Evolutionary conservation across 2,797 vertebrate species (phyloP).

Genomic region (Gila robusta): DNA sequence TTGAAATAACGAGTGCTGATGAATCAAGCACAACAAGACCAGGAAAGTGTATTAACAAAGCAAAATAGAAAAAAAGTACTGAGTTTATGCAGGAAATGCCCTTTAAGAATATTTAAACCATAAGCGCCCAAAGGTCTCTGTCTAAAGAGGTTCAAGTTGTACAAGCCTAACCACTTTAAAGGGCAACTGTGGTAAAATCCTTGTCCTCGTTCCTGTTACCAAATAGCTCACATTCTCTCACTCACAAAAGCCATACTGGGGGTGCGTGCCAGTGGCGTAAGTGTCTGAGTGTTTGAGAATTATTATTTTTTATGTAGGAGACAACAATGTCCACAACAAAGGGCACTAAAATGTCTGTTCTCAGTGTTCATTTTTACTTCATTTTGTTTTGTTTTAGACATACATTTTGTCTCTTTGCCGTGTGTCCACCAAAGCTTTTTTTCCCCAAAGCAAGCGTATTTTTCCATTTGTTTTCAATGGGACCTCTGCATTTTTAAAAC

Average conservation of each 20-base stretch:
- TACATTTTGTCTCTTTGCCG: background rate
- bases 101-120: constrained; percentile 59
- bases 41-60: background rate
- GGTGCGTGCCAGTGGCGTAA: constrained; percentile 27
- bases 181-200: constrained; percentile 46
- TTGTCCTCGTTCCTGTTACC: constrained; percentile 62
- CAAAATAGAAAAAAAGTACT: constrained; percentile 27
- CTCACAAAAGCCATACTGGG: constrained; percentile 57
- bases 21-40: background rate
- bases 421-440: background rate
- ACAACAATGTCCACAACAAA: constrained; percentile 23
- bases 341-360: background rate
- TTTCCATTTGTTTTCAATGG: background rate
- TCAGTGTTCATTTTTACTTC: background rate
- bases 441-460: background rate
- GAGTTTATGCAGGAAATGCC: constrained; percentile 57
- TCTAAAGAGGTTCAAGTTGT: constrained; percentile 59
- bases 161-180: constrained; percentile 75
- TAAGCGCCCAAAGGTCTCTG: constrained; percentile 57
- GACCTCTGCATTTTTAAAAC: background rate
- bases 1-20: background rate
- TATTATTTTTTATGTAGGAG: background rate
- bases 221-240: constrained; percentile 65
- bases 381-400: background rate
- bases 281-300: background rate